Evolutionary conservation across 2,113 vertebrate species (phyloP).

Genomic region (Chionodraco myersi): DNA sequence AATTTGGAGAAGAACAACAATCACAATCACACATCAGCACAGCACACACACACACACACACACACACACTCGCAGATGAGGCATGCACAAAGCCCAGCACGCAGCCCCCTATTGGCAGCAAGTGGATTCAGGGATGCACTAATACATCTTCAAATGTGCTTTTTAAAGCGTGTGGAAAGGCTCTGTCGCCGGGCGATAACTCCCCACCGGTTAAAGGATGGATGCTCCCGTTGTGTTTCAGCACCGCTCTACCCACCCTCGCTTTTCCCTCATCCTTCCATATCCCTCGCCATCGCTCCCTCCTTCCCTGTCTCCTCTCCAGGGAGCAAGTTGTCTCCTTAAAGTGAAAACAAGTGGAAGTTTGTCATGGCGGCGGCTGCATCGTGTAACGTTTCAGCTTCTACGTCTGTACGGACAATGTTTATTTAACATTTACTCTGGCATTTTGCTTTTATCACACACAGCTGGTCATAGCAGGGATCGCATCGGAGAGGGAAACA

Average conservation of each 20-base stretch:
- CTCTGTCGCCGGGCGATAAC: slow-evolving; percentile 80
- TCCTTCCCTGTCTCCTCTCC: slow-evolving; percentile 36
- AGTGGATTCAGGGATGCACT: slow-evolving; percentile 75
- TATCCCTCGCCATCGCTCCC: slow-evolving; percentile 34
- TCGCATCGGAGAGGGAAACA: neutral
- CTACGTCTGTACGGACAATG: neutral
- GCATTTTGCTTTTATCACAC: neutral
- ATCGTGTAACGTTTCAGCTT: slow-evolving; percentile 37
- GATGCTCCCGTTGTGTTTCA: slow-evolving; percentile 74
- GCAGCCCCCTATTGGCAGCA: slow-evolving; percentile 75
- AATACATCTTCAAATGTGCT: slow-evolving; percentile 83
- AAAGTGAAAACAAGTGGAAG: slow-evolving; percentile 50
- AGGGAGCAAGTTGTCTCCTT: slow-evolving; percentile 39
- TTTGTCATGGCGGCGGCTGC: slow-evolving; percentile 41
- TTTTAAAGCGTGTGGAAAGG: slow-evolving; percentile 74
- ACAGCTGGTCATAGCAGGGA: neutral
- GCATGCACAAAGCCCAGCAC: slow-evolving; percentile 65
- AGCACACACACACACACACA: neutral
- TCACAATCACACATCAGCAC: no score
- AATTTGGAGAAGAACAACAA: slow-evolving; percentile 75
- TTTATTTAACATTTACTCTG: no score
- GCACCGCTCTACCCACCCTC: slow-evolving; percentile 48
- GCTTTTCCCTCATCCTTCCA: slow-evolving; percentile 56
- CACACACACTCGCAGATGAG: slow-evolving; percentile 27
- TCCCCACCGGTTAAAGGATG: slow-evolving; percentile 77